Conservation (phyloP, 1,140 invertebrate species). For the Bradysia coprophila region DNA sequence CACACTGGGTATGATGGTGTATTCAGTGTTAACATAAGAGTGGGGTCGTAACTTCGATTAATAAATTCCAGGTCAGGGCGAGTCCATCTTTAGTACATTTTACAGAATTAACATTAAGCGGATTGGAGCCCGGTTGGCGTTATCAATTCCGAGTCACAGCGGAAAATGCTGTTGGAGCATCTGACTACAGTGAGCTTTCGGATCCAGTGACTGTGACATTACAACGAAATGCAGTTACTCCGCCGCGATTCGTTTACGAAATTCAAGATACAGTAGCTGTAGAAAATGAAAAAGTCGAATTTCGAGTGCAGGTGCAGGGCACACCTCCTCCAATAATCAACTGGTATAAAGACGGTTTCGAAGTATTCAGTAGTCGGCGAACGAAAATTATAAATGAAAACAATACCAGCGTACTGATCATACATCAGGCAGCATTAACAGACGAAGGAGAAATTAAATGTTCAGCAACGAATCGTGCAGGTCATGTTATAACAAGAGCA, state of each 20-base stretch:
- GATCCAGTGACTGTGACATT: constrained; percentile 57
- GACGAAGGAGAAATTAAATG: constrained; percentile 82
- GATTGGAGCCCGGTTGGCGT: constrained; percentile 65
- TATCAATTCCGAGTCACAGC: constrained; percentile 81
- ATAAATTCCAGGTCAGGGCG: too few species aligned
- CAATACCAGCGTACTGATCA: constrained; percentile 57
- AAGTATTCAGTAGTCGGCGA: constrained; percentile 63
- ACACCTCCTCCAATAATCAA: constrained; percentile 66
- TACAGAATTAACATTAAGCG: constrained; percentile 53
- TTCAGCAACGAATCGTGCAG: constrained; percentile 64
- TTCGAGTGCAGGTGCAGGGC: constrained; percentile 63
- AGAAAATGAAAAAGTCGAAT: constrained; percentile 68
- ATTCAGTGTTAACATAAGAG: too few species aligned
- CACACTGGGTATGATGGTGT: too few species aligned
- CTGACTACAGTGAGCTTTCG: constrained; percentile 56
- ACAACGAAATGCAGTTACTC: constrained; percentile 39
- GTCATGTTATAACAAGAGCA: constrained; percentile 55
- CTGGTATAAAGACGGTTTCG: constrained; percentile 86
- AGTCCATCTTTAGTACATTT: constrained; percentile 44
- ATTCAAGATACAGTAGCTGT: constrained; percentile 42
- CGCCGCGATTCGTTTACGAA: constrained; percentile 46
- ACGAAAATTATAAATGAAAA: constrained; percentile 59
- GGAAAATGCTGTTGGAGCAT: constrained; percentile 65
- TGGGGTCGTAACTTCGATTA: too few species aligned
- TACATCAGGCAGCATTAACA: constrained; percentile 54